A percentile compares a stretch with the other conserved stretches of the same genome.
Conservation (phyloP, 1,140 invertebrate genomes). For the Rhopalosiphum padi region DNA sequence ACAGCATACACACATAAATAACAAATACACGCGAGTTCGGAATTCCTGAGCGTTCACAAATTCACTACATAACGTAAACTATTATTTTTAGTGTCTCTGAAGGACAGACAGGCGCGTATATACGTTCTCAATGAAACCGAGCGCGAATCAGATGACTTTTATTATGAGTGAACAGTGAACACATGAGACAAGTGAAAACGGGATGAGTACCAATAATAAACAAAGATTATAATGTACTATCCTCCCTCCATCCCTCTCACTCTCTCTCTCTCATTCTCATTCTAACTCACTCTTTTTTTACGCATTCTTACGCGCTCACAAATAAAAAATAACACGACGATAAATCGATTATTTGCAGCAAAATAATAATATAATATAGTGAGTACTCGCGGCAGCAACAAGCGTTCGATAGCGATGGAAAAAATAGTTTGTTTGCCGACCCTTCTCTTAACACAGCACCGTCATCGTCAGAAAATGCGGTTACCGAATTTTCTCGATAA, state of each 20-base stretch:
- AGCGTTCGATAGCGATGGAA: background rate
- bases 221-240: constrained; percentile 2
- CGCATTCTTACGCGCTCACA: background rate
- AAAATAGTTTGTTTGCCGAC: background rate
- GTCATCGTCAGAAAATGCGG: background rate
- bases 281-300: no score
- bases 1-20: background rate
- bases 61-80: constrained; percentile 1
- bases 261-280: no score
- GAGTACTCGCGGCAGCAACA: background rate
- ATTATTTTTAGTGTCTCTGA: constrained; percentile 47
- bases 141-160: background rate
- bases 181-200: background rate
- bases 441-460: background rate
- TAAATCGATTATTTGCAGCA: background rate
- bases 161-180: constrained; percentile 5
- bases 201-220: constrained; percentile 9
- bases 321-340: background rate
- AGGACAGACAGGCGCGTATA: background rate
- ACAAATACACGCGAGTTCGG: background rate
- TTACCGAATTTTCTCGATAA: background rate
- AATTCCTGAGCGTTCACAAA: constrained; percentile 27
- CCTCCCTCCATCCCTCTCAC: background rate
- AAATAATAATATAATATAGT: background rate
- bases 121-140: background rate